A percentile compares a stretch with the other conserved stretches of the same genome.
Conservation (phyloP, 2,888 invertebrate genomes). For the Lottia scabra region DNA sequence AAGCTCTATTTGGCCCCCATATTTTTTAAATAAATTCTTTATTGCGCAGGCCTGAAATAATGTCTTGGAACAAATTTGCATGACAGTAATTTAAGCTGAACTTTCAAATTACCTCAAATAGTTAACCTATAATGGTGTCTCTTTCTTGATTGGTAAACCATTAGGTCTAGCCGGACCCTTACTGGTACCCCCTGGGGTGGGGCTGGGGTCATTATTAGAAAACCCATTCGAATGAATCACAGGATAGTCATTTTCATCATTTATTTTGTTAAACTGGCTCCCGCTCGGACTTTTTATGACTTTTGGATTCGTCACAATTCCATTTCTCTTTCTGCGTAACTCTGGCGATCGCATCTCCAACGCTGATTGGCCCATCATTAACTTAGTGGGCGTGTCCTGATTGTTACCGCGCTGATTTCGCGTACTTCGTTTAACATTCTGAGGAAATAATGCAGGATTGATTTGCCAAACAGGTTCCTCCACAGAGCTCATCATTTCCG, state of each 20-base stretch:
- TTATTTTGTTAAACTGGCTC: conserved; percentile 40
- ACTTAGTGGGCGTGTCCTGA: conserved; percentile 42
- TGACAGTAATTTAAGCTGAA: too few relatives aligned
- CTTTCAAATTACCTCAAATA: neutral
- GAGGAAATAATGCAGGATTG: conserved; percentile 48
- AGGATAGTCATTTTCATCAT: conserved; percentile 30
- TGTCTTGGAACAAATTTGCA: too few relatives aligned
- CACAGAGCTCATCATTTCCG: conserved; percentile 48
- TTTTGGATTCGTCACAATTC: conserved; percentile 70
- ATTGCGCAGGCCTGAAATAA: too few relatives aligned
- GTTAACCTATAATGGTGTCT: conserved; percentile 76
- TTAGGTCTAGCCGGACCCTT: conserved; percentile 70
- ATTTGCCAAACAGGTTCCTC: conserved; percentile 65
- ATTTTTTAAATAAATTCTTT: too few relatives aligned
- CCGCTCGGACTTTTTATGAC: conserved; percentile 51
- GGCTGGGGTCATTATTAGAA: conserved; percentile 17
- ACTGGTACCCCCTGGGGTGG: conserved; percentile 10
- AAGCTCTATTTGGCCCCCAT: too few relatives aligned
- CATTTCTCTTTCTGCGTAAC: conserved; percentile 64
- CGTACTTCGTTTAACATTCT: conserved; percentile 40
- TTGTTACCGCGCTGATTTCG: conserved; percentile 39
- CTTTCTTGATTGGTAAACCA: conserved; percentile 88
- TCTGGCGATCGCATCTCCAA: conserved; percentile 64
- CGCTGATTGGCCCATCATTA: conserved; percentile 53
- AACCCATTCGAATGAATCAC: conserved; percentile 28